phyloP scores from a whole-genome alignment of 2,113 vertebrate species.

The Plestiodon gilberti region DNA sequence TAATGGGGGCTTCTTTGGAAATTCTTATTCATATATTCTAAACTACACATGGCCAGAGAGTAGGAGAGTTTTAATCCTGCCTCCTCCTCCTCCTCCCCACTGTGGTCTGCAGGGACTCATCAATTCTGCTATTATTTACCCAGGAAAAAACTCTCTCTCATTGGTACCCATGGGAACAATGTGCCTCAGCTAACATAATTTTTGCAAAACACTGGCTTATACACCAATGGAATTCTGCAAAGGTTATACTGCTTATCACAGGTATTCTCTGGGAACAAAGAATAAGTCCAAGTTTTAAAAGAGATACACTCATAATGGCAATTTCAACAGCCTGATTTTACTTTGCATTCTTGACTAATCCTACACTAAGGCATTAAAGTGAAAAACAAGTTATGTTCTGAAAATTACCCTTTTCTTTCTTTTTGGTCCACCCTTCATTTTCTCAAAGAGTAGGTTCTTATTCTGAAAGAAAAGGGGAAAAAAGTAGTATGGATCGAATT shows the following conservation, averaged over 20 bases:
- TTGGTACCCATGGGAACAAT: not conserved
- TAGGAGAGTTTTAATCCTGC: too few relatives aligned
- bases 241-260: not conserved
- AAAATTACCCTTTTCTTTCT: conserved; percentile 91
- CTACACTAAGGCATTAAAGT: conserved; percentile 15
- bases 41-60: too few relatives aligned
- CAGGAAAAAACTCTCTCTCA: too few relatives aligned
- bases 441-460: conserved; percentile 93
- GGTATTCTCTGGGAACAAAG: not conserved
- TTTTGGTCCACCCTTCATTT: conserved; percentile 88
- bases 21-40: too few relatives aligned
- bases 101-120: too few relatives aligned
- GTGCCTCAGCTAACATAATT: not conserved
- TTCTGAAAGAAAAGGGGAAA: conserved; percentile 76
- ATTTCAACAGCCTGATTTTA: conserved; percentile 37
- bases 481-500: conserved; percentile 57
- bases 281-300: not conserved
- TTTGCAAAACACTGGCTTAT: not conserved
- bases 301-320: not conserved
- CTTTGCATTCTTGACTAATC: conserved; percentile 30
- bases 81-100: too few relatives aligned
- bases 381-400: conserved; percentile 23
- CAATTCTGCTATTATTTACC: too few relatives aligned
- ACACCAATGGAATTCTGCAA: not conserved
- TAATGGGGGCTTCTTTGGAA: too few relatives aligned